Conservation (phyloP, 2,797 vertebrate species). For the Rhabdomys pumilio region DNA sequence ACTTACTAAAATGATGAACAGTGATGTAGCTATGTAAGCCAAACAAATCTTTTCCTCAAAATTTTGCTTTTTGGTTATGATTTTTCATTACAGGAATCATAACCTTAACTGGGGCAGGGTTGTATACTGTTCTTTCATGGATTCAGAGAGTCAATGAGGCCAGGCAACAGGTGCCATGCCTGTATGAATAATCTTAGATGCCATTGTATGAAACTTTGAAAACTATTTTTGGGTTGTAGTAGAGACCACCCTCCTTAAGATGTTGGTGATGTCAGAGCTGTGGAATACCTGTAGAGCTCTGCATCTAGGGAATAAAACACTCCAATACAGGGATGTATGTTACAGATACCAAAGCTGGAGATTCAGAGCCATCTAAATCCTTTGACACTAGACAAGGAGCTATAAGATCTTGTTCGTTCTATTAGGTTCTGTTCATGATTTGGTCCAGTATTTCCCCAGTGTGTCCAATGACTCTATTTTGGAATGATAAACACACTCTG, state of each 20-base stretch:
- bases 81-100: background rate
- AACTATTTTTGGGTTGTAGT: background rate
- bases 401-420: background rate
- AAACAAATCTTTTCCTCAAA: background rate
- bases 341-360: background rate
- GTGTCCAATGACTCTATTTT: background rate
- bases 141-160: background rate
- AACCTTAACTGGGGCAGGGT: background rate
- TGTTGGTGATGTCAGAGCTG: background rate
- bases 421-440: background rate
- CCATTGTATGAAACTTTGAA: background rate
- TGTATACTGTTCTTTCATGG: background rate
- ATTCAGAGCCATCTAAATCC: background rate
- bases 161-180: background rate
- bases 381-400: background rate
- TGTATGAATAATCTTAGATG: background rate
- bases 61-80: background rate
- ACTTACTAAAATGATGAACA: background rate
- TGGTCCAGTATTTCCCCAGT: background rate
- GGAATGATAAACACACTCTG: background rate
- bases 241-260: too few species aligned
- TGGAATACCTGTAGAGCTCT: background rate
- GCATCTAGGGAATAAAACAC: background rate
- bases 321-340: too few species aligned
- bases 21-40: background rate